Base-by-base conservation (phyloP, 2,888 invertebrate genomes). In the Trilocha varians region DNA sequence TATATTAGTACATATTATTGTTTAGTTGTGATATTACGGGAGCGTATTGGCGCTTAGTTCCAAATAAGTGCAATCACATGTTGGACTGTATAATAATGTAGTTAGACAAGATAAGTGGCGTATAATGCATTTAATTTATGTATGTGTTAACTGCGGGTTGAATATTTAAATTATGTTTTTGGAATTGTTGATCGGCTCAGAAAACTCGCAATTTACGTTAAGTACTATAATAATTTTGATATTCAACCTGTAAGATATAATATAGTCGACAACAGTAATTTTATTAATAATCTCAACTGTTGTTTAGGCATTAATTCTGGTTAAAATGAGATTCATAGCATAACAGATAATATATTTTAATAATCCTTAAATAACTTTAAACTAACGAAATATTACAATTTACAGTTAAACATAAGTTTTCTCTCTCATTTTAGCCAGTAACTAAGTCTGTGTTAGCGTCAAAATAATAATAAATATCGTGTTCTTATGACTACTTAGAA, bases 81-180 rank as follows among this genome's bases (percentile, higher is more conserved):
- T 65, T 56, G 77, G 73, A 78, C 69, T 78, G 73, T 71, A 62
- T 55, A 77, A 76, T 48, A 52, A 46, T 63, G 78, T 83, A 84
- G 83, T 72, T 84, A 84, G 83, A 73, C 55, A 82, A 71, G 73
- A 67, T 78, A 80, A 75, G 80, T 65, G 75, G 65, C 62, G 61
- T 73, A 65, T 59, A 70, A 74, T 78, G 83, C 83, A 82, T 84
- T 83, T 83, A 82, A 78, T 82, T 79, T 78, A 71, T 70, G 65
- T 71, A 65, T 61, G 59, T 62, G 61, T 55, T 57, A 48, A 36
- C 46, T 55, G 65, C 60, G 52, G 61, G 61, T 57, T 57, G 72
- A 59, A 64, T 66, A 65, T 59, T n/a, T n/a, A n/a, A n/a, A n/a
- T n/a, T n/a, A n/a, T n/a, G n/a, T n/a, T n/a, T n/a, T n/a, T n/a